Evolutionary conservation across 2,797 vertebrate species (phyloP).

Genomic region (Chiroxiphia lanceolata): DNA sequence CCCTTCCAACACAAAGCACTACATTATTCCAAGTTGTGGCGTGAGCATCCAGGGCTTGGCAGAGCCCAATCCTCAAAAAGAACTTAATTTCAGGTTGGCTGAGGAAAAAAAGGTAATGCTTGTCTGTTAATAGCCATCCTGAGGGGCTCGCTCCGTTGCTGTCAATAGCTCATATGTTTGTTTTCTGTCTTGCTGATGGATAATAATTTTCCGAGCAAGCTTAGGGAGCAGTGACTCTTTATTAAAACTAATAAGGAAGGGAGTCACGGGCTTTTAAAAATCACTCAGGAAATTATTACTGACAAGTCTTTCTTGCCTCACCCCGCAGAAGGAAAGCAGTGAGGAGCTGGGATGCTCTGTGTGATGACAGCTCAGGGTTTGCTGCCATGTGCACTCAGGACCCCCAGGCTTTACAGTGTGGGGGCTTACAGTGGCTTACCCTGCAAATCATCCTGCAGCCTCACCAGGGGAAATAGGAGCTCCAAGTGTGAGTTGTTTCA

Average conservation of each 20-base stretch:
- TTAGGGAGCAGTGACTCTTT: slow-evolving; percentile 72
- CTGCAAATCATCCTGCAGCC: background rate
- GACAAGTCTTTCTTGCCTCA: slow-evolving; percentile 58
- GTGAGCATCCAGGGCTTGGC: background rate
- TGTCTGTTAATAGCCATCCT: background rate
- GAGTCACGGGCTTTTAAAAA: slow-evolving; percentile 70
- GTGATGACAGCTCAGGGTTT: background rate
- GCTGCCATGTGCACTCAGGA: background rate
- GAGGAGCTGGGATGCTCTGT: background rate
- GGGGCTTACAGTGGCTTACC: background rate
- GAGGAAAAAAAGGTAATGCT: slow-evolving; percentile 6
- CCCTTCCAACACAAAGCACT: background rate
- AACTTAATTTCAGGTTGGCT: slow-evolving; percentile 23
- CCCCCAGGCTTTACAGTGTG: background rate
- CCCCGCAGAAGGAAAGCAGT: background rate
- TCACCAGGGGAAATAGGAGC: background rate
- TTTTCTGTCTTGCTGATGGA: slow-evolving; percentile 77
- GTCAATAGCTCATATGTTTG: slow-evolving; percentile 73
- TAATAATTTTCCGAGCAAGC: slow-evolving; percentile 77
- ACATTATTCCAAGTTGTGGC: rapidly evolving
- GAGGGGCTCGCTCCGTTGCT: slow-evolving; percentile 53
- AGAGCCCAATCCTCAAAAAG: background rate
- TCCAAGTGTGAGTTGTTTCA: background rate
- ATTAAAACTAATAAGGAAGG: slow-evolving; percentile 73
- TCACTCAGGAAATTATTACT: slow-evolving; percentile 66